These are phyloP conservation scores for Asteroscopus sphinx DNA, from an alignment of 2,888 invertebrate genomes.

Conservation along the genomic window DNA sequence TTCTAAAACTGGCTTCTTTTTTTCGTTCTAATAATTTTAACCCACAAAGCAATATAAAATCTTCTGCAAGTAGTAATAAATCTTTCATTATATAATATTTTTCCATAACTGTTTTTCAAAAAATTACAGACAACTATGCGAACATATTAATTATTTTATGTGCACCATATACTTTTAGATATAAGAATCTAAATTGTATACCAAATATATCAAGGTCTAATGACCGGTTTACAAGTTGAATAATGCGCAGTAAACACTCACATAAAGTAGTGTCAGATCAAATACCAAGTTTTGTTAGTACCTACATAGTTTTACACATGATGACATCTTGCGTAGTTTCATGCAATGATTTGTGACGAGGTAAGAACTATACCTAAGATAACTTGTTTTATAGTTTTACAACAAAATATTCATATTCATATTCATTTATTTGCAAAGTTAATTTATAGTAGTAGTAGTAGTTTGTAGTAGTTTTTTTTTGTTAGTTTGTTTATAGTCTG, in stretches of 20 bases:
- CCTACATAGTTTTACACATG: conserved; percentile 4
- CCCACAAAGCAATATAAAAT: no score
- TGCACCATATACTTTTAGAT: background rate
- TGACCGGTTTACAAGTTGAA: conserved; percentile 22
- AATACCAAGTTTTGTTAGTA: conserved; percentile 22
- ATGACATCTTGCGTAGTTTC: conserved; percentile 14
- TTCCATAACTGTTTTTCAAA: background rate
- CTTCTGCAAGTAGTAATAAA: no score
- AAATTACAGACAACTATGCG: background rate
- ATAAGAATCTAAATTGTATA: conserved; percentile 18
- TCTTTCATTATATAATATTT: background rate
- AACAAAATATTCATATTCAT: no score
- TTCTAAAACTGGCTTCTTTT: no score
- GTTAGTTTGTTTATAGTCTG: no score
- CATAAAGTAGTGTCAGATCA: conserved; percentile 29
- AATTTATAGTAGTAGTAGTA: no score
- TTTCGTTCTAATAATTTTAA: no score
- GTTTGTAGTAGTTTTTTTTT: no score
- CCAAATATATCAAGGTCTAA: conserved; percentile 27
- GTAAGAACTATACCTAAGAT: conserved; percentile 7
- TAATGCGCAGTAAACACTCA: conserved; percentile 29
- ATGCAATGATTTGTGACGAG: conserved; percentile 10
- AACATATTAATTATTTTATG: background rate
- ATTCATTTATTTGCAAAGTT: no score
- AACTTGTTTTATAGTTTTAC: no score